These are phyloP conservation scores for Scaptodrosophila latifasciaeformis DNA, from an alignment of 2,888 invertebrate genomes.

Conservation along the genomic window DNA sequence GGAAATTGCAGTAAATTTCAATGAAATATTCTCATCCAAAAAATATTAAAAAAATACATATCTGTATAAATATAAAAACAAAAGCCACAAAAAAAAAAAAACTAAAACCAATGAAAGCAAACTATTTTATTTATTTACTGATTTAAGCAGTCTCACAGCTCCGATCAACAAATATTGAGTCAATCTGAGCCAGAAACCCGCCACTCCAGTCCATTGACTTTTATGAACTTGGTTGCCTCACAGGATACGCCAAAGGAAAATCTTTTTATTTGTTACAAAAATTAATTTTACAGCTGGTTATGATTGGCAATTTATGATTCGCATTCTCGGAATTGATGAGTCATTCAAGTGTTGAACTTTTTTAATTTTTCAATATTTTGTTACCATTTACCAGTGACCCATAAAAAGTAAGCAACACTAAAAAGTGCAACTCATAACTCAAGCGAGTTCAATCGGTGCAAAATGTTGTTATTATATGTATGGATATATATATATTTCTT, in stretches of 20 bases:
- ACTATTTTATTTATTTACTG: constrained; percentile 53
- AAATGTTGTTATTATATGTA: too few species aligned
- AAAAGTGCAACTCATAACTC: constrained; percentile 5
- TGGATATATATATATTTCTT: too few species aligned
- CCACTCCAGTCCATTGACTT: too few species aligned
- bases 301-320: background rate
- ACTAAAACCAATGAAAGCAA: constrained; percentile 29
- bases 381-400: background rate
- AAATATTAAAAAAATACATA: too few species aligned
- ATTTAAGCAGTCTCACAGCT: constrained; percentile 3
- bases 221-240: too few species aligned
- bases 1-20: constrained; percentile 47
- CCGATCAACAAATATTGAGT: too few species aligned
- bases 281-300: background rate
- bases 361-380: too few species aligned
- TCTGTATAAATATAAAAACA: background rate
- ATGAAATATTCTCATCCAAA: constrained; percentile 13
- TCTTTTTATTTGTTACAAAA: background rate
- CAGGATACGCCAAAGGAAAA: too few species aligned
- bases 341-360: background rate
- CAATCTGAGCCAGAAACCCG: too few species aligned
- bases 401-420: constrained; percentile 1
- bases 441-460: constrained; percentile 5
- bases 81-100: background rate
- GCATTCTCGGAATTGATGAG: background rate